Percentiles rank a stretch among this genome's conserved stretches.
These are phyloP conservation scores for Monopterus albus DNA, from an alignment of 2,113 vertebrate genomes.

Conservation along the genomic window DNA sequence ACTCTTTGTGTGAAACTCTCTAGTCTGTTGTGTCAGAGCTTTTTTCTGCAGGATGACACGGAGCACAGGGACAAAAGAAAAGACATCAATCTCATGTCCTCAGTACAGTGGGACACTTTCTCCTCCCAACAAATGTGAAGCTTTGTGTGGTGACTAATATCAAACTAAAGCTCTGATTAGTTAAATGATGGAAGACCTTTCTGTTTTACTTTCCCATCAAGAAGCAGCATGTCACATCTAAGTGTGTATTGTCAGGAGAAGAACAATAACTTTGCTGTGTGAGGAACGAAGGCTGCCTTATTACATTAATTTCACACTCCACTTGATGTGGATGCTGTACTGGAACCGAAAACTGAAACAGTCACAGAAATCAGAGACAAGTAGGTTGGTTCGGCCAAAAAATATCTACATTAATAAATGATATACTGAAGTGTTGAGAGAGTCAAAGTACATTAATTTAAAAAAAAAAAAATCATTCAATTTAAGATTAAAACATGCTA, in stretches of 20 bases:
- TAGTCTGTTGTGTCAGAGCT: slow-evolving; percentile 90
- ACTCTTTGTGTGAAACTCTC: slow-evolving; percentile 96
- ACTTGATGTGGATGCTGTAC: slow-evolving; percentile 45
- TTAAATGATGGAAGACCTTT: slow-evolving; percentile 51
- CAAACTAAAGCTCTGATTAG: slow-evolving; percentile 29
- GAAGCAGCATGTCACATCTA: slow-evolving; percentile 40
- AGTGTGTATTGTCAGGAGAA: slow-evolving; percentile 26
- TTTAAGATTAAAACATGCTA: no score
- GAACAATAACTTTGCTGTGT: slow-evolving; percentile 58
- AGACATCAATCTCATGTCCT: slow-evolving; percentile 28
- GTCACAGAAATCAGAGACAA: slow-evolving; percentile 20
- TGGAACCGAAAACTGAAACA: slow-evolving; percentile 24
- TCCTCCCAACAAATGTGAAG: slow-evolving; percentile 6
- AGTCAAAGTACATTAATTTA: not conserved
- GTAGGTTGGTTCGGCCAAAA: not conserved
- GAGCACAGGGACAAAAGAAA: slow-evolving; percentile 49
- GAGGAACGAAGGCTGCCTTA: slow-evolving; percentile 14
- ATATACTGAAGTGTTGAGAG: not conserved
- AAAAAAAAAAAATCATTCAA: no score
- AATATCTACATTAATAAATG: not conserved
- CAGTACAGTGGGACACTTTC: slow-evolving; percentile 19
- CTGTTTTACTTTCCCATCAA: slow-evolving; percentile 39
- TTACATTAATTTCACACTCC: slow-evolving; percentile 62
- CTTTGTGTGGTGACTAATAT: slow-evolving; percentile 41
- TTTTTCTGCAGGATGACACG: slow-evolving; percentile 86